A percentile compares a stretch with the other conserved stretches of the same genome.
phyloP scores from a whole-genome alignment of 2,797 vertebrate species.

The Rousettus madagascariensis region DNA sequence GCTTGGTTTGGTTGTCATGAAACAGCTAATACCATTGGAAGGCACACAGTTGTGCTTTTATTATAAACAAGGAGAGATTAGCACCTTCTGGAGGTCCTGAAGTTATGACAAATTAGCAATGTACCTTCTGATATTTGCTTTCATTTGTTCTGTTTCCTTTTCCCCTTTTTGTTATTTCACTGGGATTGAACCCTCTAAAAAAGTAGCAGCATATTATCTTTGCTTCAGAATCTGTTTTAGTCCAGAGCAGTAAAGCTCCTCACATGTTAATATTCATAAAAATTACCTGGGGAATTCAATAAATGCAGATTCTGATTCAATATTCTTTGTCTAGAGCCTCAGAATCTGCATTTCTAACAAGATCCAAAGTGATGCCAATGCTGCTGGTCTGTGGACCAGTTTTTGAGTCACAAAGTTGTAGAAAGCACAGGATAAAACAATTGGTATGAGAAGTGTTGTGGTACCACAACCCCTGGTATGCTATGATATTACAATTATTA shows the following conservation, averaged over 20 bases:
- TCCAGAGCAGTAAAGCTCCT: not conserved
- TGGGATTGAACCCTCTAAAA: not conserved
- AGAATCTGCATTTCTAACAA: not conserved
- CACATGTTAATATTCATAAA: not conserved
- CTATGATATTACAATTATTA: not conserved
- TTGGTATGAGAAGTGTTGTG: not conserved
- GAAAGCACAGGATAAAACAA: not conserved
- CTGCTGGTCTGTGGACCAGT: not conserved
- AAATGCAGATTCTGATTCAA: constrained; percentile 10
- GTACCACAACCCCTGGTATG: not conserved
- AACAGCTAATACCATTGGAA: not conserved
- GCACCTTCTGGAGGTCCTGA: not conserved
- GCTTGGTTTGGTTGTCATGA: not conserved
- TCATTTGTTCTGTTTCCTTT: not conserved
- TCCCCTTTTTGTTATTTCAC: not conserved
- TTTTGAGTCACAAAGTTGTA: constrained; percentile 16
- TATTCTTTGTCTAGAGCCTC: not conserved
- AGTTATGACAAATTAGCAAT: not conserved
- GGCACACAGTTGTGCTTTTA: not conserved
- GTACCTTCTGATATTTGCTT: not conserved
- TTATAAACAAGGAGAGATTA: not conserved
- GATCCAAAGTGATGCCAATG: not conserved
- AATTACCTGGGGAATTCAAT: not conserved
- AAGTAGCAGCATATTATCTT: not conserved
- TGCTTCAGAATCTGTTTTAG: not conserved